Base-by-base conservation (phyloP, 2,113 vertebrate genomes). In the Semnornis frantzii region DNA sequence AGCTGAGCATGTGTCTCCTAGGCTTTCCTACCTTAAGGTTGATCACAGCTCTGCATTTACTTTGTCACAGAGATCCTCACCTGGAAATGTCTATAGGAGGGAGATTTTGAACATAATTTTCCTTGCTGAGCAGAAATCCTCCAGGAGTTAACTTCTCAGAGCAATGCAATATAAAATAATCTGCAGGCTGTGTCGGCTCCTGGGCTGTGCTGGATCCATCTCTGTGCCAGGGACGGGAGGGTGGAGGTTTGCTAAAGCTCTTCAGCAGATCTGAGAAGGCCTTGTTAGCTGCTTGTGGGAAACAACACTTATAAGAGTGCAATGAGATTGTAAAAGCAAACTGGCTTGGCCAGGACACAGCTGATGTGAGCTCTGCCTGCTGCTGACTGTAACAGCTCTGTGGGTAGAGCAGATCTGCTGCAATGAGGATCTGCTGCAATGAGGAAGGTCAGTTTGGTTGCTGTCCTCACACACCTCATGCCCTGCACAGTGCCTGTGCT, bases 21-120 rank as follows among this genome's bases (percentile, higher is more conserved):
- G 94, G 72, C 87, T 94, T 87, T 87, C 37, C 16, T 30, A 59
- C 57, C 91, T 91, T 71, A 33, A 83, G 54, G 71, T 83, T 94
- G 82, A 91, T 89, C 91, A 52, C 91, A 66, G 90, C 95, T 93
- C 89, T 78, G 83, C 63, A 8, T 78, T 85, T 85, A 54, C 78
- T 89, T 77, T 91, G 91, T 85, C 91, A 15, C 23, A 9, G 89
- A 74, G 93, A 88, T 50, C 80, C 89, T 92, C 83, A 93, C 93
- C 87, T 94, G 79, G 82, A 78, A 91, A 90, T 12, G 85, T 81
- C 94, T 75, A 2, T 85, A 89, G 83, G 87, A 39, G 85, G 85
- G 85, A 96, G 93, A 90, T 93, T 95, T 78, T 83, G 82, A 94
- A 88, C 82, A 90, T 94, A 62, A 95, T 92, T 97, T 95, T 95